Evolutionary conservation across 2,113 vertebrate genomes (phyloP).

Genomic region (Scomber scombrus): DNA sequence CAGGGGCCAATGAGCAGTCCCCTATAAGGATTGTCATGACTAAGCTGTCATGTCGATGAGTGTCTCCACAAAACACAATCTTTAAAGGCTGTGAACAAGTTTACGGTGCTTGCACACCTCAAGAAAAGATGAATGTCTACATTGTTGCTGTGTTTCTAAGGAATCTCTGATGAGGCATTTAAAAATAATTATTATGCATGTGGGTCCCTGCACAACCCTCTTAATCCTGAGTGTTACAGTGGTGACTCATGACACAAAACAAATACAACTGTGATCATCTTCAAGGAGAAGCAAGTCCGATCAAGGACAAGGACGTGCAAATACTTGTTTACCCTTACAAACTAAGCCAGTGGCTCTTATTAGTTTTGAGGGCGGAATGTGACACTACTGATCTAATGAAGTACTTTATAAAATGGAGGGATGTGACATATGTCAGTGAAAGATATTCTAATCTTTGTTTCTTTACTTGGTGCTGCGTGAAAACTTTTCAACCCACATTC

Average conservation of each 20-base stretch:
- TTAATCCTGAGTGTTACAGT: slow-evolving; percentile 30
- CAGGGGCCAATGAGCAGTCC: slow-evolving; percentile 39
- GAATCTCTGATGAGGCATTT: slow-evolving; percentile 44
- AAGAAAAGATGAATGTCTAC: not conserved
- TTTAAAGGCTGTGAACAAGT: slow-evolving; percentile 28
- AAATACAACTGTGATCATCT: slow-evolving; percentile 42
- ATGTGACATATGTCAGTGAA: slow-evolving; percentile 17
- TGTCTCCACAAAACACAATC: slow-evolving; percentile 1
- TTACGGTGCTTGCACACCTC: slow-evolving; percentile 10
- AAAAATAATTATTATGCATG: slow-evolving; percentile 45
- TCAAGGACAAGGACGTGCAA: slow-evolving; percentile 58
- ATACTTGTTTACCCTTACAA: slow-evolving; percentile 58
- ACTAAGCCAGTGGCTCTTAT: slow-evolving; percentile 23
- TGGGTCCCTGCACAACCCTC: slow-evolving; percentile 13
- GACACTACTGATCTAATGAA: slow-evolving; percentile 44
- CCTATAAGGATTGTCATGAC: slow-evolving; percentile 44
- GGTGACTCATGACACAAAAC: slow-evolving; percentile 54
- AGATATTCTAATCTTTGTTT: slow-evolving; percentile 27
- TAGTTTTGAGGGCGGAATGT: slow-evolving; percentile 43
- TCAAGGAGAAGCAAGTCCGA: slow-evolving; percentile 68
- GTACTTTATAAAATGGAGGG: slow-evolving; percentile 34
- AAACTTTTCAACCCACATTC: slow-evolving; percentile 20
- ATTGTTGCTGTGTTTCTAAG: slow-evolving; percentile 1
- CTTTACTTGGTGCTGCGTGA: not conserved
- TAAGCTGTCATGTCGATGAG: slow-evolving; percentile 47